Percentiles rank a stretch among this genome's conserved stretches.
Conservation (phyloP, 2,113 vertebrate genomes). For the Bubo bubo region DNA sequence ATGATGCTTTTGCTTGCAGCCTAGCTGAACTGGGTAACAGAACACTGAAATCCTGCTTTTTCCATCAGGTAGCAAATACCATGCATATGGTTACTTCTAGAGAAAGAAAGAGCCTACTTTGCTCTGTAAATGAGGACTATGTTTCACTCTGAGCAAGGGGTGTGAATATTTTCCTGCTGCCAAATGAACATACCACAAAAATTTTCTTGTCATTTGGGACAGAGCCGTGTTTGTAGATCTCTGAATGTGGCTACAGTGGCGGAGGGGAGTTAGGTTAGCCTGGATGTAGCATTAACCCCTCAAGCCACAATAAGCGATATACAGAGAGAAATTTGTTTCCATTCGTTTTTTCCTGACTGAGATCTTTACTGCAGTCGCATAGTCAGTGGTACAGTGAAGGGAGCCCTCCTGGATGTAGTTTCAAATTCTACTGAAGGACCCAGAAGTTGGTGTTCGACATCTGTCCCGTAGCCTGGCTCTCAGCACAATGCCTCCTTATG, state of each 20-base stretch:
- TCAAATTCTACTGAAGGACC: neutral
- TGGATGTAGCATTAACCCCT: neutral
- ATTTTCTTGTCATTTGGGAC: slow-evolving; percentile 46
- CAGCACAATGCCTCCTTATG: neutral
- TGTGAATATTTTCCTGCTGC: slow-evolving; percentile 57
- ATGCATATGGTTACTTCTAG: neutral
- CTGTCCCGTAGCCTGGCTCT: neutral
- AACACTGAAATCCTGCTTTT: neutral
- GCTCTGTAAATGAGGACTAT: slow-evolving; percentile 46
- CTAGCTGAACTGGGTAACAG: neutral
- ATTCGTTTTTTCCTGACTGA: neutral
- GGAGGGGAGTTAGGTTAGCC: neutral
- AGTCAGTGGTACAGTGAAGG: neutral
- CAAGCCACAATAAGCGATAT: neutral
- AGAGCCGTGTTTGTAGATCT: slow-evolving; percentile 41
- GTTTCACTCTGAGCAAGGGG: slow-evolving; percentile 22
- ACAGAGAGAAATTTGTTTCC: neutral
- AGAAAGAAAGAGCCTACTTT: slow-evolving; percentile 57
- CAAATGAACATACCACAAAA: slow-evolving; percentile 53
- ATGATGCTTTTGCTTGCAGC: slow-evolving; percentile 8
- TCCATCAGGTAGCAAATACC: slow-evolving; percentile 22
- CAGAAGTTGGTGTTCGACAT: neutral
- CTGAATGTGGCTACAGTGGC: neutral
- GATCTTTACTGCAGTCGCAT: neutral
- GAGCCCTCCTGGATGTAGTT: neutral